Evolutionary conservation across 2,888 invertebrate genomes (phyloP).

Genomic region (Liodrosophila aerea): DNA sequence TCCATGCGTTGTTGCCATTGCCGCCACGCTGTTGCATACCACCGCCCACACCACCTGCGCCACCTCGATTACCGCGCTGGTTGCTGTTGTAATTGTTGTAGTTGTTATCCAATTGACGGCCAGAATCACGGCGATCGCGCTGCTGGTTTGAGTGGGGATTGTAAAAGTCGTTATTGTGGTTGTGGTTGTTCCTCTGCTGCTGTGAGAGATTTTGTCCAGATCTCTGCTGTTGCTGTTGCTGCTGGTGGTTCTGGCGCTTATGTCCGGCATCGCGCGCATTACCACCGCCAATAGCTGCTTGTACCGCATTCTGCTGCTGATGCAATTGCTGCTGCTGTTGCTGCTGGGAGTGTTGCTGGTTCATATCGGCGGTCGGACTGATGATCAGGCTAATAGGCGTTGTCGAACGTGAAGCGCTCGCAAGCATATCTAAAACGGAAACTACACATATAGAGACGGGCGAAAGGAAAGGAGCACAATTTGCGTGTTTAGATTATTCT

Average conservation of each 20-base stretch:
- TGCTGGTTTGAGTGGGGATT: conserved; percentile 62
- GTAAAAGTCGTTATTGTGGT: conserved; percentile 70
- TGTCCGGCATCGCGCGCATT: conserved; percentile 81
- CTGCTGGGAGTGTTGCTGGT: conserved; percentile 80
- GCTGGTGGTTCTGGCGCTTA: conserved; percentile 77
- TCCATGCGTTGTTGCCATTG: conserved; percentile 78
- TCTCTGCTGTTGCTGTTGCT: conserved; percentile 59
- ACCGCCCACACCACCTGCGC: conserved; percentile 76
- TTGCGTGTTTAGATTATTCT: conserved; percentile 26
- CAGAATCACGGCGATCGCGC: conserved; percentile 82
- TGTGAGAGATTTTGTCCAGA: conserved; percentile 59
- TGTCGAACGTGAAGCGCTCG: conserved; percentile 88
- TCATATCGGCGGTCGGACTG: conserved; percentile 93
- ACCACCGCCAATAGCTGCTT: conserved; percentile 69
- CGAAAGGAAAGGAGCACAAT: too few species aligned
- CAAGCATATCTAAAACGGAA: conserved; percentile 83
- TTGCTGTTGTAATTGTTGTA: conserved; percentile 78
- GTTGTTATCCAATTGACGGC: conserved; percentile 78
- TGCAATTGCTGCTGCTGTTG: conserved; percentile 61
- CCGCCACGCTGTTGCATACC: conserved; percentile 68
- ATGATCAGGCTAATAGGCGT: conserved; percentile 88
- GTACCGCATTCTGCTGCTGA: conserved; percentile 37
- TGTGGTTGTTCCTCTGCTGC: conserved; percentile 55
- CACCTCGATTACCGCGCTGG: conserved; percentile 78
- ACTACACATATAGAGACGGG: conserved; percentile 72